Evolutionary conservation across 1,140 invertebrate species (phyloP), one percentile per base, ranked within the genome.

Genomic region (Lordiphosa collinella): DNA sequence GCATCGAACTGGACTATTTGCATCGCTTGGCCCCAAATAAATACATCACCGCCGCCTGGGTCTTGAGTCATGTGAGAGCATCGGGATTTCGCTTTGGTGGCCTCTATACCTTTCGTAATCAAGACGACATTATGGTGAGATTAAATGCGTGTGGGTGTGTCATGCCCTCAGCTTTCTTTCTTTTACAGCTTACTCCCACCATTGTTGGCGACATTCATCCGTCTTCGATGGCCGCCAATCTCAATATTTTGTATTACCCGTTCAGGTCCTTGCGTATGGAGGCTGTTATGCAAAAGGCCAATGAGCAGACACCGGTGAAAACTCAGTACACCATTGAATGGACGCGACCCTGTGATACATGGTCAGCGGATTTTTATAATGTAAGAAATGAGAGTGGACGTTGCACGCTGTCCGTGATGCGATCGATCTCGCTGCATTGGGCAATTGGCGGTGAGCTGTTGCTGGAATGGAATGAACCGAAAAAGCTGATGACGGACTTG

Each of bases 71-170:
- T 53, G 63, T 74, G 10, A 48, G 50, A 6, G 55, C 88, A 1
- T 55, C 72, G 0, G 88, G 88, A 6, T 89, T 89, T 48, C 85
- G 86, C 6, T 86, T 89, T 12, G 88, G 88, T 10, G 88, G 88
- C 3, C 58, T 86, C 10, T 89, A 87, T 47, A 85, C 79, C n/a
- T 63, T 70, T 22, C 79, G 65, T 3, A 40, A 74, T 4, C 1
- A 35, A 0, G 79, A 72, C 31, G 80, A 88, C 67, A 56, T 87
- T 4, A 69, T 89, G 86, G 88, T 88, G 37, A 69, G 57, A 10
- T 4, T 4, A 8, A 4, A 8, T 31, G 3, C 34, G 5, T 8
- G 2, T 29, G 9, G 1, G 25, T 38, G 3, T 38, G 0, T 14
- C 4, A 29, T n/a, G 12, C 8, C 3, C 18, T 18, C 18, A 18